Evolutionary conservation across 1,140 invertebrate species (phyloP), one percentile per base, ranked within the genome.

Genomic region (Rhyzopertha dominica): DNA sequence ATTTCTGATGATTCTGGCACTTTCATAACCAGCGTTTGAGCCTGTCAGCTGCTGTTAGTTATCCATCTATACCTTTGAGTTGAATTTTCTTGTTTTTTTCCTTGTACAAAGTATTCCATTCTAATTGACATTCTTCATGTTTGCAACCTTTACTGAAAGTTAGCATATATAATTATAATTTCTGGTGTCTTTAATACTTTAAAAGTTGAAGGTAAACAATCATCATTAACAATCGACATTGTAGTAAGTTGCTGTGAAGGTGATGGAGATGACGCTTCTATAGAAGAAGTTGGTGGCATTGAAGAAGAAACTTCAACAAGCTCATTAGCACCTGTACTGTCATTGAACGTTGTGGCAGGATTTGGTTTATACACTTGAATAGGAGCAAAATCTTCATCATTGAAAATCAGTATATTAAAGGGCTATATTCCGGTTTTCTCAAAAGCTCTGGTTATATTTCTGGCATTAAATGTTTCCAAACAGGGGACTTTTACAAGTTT

Each of bases 401-500:
- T 47, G 18, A 61, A 63, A 19, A 30, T 46, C 10, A 60, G n/a
- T 44, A 53, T 28, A 50, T 62, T 62, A 24, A 61, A 49, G 4
- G 43, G 58, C 59, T 54, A 59, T 43, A 62, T 59, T 3, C 62
- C 56, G 1, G 62, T 26, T 16, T 59, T 58, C 28, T 47, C 31
- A 51, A 52, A 63, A 7, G 43, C 54, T 32, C 43, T 54, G 20
- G 44, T 51, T 12, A 63, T 61, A 53, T 65, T 65, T 43, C 37
- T 53, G 4, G 20, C 20, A 42, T 28, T 61, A 45, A 62, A 61
- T 37, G 59, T 54, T 50, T 64, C 53, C 36, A 60, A 60, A 57
- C 54, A 63, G 29, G 59, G 53, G 39, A 56, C 16, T 55, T 66
- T 66, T 32, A 49, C 49, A 14, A 63, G 52, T 54, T 62, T 50